These are phyloP conservation scores for Blennius ocellaris DNA, from an alignment of 2,113 vertebrate species.

Conservation along the genomic window DNA sequence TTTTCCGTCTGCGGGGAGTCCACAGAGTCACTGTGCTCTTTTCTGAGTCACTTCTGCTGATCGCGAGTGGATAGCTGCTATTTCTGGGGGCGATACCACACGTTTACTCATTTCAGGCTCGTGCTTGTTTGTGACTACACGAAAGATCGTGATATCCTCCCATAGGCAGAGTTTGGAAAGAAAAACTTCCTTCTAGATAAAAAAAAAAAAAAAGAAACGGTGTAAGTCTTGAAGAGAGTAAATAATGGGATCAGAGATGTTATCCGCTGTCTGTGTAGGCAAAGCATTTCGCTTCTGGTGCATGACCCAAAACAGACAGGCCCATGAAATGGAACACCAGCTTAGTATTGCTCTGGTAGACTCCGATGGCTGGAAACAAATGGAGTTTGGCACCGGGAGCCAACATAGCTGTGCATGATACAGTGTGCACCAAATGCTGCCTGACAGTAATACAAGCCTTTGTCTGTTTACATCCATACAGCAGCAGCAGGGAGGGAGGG, in stretches of 20 bases:
- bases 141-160: not conserved
- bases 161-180: not conserved
- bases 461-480: conserved; percentile 55
- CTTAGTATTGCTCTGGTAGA: conserved; percentile 67
- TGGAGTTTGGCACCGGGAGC: conserved; percentile 63
- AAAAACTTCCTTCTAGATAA: not conserved
- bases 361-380: conserved; percentile 63
- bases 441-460: conserved; percentile 65
- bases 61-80: conserved; percentile 43
- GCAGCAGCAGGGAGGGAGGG: not conserved
- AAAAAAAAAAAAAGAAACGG: conserved; percentile 5
- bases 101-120: conserved; percentile 37
- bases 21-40: not conserved
- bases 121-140: conserved; percentile 26
- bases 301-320: conserved; percentile 71
- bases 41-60: conserved; percentile 38
- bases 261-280: conserved; percentile 55
- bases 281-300: conserved; percentile 60
- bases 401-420: conserved; percentile 62
- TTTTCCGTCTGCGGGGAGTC: conserved; percentile 21
- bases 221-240: conserved; percentile 47
- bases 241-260: conserved; percentile 63
- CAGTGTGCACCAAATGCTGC: conserved; percentile 64
- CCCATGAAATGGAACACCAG: conserved; percentile 67
- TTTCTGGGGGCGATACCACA: conserved; percentile 30